Conservation (phyloP, 2,113 vertebrate species). For the Chrysochloris asiatica region DNA sequence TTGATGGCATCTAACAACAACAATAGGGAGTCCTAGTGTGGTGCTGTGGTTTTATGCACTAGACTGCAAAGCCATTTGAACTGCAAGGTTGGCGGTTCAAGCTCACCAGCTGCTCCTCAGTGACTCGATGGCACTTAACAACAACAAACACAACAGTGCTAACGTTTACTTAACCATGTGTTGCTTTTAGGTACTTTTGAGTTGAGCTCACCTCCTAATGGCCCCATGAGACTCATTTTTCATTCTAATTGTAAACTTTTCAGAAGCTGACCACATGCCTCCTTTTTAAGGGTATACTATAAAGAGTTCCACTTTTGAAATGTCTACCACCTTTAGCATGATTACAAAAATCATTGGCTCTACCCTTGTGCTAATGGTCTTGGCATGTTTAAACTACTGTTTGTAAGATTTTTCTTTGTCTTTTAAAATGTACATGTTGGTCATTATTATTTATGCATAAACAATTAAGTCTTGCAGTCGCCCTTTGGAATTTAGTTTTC, state of each 20-base stretch:
- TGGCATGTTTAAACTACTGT: neutral
- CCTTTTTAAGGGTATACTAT: neutral
- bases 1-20: neutral
- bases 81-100: too few species aligned
- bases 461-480: neutral
- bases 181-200: neutral
- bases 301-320: neutral
- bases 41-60: too few species aligned
- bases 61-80: too few species aligned
- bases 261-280: neutral
- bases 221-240: neutral
- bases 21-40: too few species aligned
- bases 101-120: too few species aligned
- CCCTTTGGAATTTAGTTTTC: neutral
- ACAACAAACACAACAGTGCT: too few species aligned
- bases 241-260: neutral
- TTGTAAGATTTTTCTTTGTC: neutral
- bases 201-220: too few species aligned
- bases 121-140: too few species aligned
- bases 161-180: too few species aligned
- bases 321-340: neutral
- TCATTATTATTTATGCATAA: neutral
- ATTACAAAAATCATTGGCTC: neutral
- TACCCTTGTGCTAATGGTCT: neutral
- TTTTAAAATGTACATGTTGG: neutral